Evolutionary conservation across 2,888 invertebrate species (phyloP), one percentile per base, ranked within the genome.

Genomic region (Synergus itoensis): DNA sequence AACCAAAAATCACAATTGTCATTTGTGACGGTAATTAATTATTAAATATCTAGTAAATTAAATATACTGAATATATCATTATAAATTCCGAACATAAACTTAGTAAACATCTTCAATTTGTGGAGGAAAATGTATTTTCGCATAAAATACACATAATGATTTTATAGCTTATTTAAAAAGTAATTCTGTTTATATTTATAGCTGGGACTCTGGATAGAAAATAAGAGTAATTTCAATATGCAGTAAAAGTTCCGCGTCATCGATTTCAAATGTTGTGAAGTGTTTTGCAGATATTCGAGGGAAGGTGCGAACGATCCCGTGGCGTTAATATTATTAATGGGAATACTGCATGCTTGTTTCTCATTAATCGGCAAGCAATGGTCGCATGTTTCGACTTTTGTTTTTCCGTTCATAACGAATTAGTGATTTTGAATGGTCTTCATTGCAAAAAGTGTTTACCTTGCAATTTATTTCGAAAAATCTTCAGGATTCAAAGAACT

Each of bases 301-400:
- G 28, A 69, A 69, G 69, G 69, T 69, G 69, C 43, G 69, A 69
- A 69, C 9, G 14, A 69, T 69, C 69, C 43, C 45, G 69, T 69
- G 69, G 69, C 69, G 69, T 45, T 69, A 69, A 48, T 36, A 69
- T 69, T 65, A 65, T 65, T 48, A 18, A 69, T 69, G 45, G 45
- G 45, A 48, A 69, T 43, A 8, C 45, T 21, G 69, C 69, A 69
- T 69, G 69, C 69, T 45, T 69, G 48, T 45, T 69, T 69, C 45
- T 69, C 45, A 69, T 69, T 69, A 69, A 69, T 69, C 69, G 48
- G 21, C 16, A 28, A 43, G 69, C 67, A 67, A 45, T 45, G 21
- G 45, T 18, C 43, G 43, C 43, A 67, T 67, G 67, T 67, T 69
- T 43, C 28, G 1, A 45, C 43, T 69, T 48, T 16, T 45, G 41